Percentiles rank a stretch among this genome's conserved stretches.
phyloP scores from a whole-genome alignment of 2,797 vertebrate genomes.

The Thunnus albacares region DNA sequence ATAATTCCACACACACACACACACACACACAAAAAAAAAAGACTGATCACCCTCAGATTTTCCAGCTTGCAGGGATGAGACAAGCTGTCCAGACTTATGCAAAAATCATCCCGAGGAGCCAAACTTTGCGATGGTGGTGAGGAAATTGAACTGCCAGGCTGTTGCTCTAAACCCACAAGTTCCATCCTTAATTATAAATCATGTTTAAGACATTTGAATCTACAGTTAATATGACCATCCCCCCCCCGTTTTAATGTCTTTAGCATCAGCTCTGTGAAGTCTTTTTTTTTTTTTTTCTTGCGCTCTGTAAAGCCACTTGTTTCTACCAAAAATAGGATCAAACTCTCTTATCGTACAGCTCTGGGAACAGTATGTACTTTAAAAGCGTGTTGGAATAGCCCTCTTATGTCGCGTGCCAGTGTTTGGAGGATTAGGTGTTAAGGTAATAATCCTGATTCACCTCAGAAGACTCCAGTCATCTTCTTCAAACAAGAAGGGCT shows the following conservation, averaged over 20 bases:
- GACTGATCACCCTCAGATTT: constrained; percentile 42
- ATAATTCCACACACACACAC: constrained; percentile 15
- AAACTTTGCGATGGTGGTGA: constrained; percentile 25
- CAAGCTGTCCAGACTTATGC: constrained; percentile 22
- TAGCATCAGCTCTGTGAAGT: constrained; percentile 19
- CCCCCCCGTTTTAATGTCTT: constrained; percentile 7
- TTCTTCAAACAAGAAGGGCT: constrained; percentile 33
- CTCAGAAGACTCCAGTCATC: constrained; percentile 45
- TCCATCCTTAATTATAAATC: constrained; percentile 51
- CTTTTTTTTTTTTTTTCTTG: neutral
- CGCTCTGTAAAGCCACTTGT: neutral
- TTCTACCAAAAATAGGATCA: neutral
- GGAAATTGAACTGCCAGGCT: constrained; percentile 31
- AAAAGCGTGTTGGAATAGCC: neutral
- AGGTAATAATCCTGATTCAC: constrained; percentile 59
- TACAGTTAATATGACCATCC: neutral
- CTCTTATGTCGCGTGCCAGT: constrained; percentile 17
- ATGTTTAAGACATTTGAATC: constrained; percentile 20
- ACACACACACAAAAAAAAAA: neutral
- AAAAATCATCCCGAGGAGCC: constrained; percentile 19
- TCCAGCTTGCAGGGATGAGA: constrained; percentile 45
- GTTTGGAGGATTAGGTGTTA: constrained; percentile 25
- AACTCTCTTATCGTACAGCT: too few species aligned
- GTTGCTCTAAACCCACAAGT: constrained; percentile 38
- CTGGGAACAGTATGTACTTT: constrained; percentile 1